A percentile compares a stretch with the other conserved stretches of the same genome.
phyloP scores from a whole-genome alignment of 2,888 invertebrate species.

The Lepidochrysops patricia region DNA sequence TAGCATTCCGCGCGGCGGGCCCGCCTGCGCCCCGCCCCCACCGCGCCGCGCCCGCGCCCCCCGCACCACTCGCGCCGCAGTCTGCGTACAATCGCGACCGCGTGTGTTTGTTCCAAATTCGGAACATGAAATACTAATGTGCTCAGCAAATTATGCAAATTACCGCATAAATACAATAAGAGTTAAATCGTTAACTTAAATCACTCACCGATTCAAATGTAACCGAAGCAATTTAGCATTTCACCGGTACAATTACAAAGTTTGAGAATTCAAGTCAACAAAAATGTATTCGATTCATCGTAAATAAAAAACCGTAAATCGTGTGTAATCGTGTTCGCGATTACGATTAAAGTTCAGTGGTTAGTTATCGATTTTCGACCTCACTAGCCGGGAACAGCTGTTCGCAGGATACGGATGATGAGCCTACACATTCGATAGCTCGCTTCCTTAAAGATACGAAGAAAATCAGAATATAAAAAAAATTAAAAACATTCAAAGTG shows the following conservation, averaged over 20 bases:
- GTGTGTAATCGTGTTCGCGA: background rate
- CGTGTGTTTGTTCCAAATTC: conserved; percentile 34
- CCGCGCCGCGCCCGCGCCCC: conserved; percentile 34
- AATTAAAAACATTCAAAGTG: background rate
- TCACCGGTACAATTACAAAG: background rate
- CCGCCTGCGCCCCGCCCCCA: conserved; percentile 56
- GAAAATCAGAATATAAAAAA: background rate
- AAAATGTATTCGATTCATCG: background rate
- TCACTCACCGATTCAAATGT: background rate
- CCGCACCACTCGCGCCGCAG: conserved; percentile 39
- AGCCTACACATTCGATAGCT: conserved; percentile 1
- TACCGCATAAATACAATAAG: background rate
- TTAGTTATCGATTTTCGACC: conserved; percentile 58
- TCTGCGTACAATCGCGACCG: conserved; percentile 57
- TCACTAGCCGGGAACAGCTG: conserved; percentile 60
- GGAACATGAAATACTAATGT: conserved; percentile 15
- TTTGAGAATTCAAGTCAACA: background rate
- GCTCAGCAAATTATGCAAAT: conserved; percentile 28
- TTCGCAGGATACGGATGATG: conserved; percentile 47
- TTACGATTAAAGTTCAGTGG: conserved; percentile 20
- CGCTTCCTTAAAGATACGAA: background rate
- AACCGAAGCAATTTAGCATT: background rate
- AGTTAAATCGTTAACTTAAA: background rate
- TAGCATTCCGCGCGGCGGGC: conserved; percentile 60
- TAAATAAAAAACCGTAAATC: background rate